These are phyloP conservation scores for Machimus rusticus DNA, from an alignment of 2,888 invertebrate genomes.

Conservation along the genomic window DNA sequence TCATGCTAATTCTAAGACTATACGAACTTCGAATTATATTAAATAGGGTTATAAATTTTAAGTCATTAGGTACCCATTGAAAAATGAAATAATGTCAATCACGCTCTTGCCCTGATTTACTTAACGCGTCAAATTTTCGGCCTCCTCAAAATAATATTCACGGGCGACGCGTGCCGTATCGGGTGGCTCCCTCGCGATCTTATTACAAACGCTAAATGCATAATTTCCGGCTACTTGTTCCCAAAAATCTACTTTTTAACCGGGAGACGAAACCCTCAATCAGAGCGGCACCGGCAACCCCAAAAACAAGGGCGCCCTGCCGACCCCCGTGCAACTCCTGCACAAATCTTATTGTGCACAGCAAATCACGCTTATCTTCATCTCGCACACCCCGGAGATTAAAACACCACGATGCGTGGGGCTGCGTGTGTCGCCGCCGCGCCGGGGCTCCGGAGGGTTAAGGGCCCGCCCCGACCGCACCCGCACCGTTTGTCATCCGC, in stretches of 20 bases:
- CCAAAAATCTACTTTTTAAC: not conserved
- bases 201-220: not conserved
- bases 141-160: not conserved
- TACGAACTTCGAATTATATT: not conserved
- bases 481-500: not conserved
- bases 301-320: not conserved
- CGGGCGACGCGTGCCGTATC: not conserved
- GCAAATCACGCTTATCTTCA: constrained; percentile 45
- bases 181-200: not conserved
- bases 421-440: not conserved
- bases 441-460: not conserved
- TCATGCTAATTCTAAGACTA: not conserved
- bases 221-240: constrained; percentile 24
- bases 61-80: not conserved
- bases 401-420: constrained; percentile 42
- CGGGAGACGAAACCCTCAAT: not conserved
- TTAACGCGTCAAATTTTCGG: not conserved
- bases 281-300: constrained; percentile 1
- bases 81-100: not conserved
- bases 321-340: constrained; percentile 16
- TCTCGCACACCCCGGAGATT: constrained; percentile 48
- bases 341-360: constrained; percentile 35
- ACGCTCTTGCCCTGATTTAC: not conserved
- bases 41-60: not conserved
- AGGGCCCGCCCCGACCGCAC: too few relatives aligned